phyloP scores from a whole-genome alignment of 2,113 vertebrate genomes.

The Sorex araneus region DNA sequence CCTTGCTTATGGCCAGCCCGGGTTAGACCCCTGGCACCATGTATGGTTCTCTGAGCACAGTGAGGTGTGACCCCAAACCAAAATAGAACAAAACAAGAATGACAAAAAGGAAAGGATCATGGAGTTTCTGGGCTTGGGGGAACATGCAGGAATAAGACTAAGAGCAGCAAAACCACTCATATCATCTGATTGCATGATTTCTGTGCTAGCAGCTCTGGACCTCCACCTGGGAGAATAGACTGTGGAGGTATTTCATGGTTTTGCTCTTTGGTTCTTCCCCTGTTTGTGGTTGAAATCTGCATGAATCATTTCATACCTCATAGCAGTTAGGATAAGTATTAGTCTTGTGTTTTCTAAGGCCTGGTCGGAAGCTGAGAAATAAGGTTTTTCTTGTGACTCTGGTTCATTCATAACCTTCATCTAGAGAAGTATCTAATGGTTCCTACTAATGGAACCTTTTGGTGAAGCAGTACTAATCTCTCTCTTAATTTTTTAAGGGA shows the following conservation, averaged over 20 bases:
- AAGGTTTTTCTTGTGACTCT: neutral
- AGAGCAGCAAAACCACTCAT: neutral
- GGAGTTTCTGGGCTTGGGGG: neutral
- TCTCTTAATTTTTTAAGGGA: neutral
- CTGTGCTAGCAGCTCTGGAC: neutral
- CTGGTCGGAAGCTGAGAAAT: neutral
- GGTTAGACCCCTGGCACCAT: too few species aligned
- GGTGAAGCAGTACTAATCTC: neutral
- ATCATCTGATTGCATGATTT: constrained; percentile 51
- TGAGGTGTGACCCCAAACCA: too few species aligned
- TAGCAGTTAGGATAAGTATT: too few species aligned
- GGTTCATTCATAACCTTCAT: neutral
- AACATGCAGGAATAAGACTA: neutral
- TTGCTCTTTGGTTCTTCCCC: constrained; percentile 51
- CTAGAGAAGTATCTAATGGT: neutral
- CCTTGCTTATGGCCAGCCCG: too few species aligned
- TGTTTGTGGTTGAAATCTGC: constrained; percentile 15
- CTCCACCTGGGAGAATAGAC: constrained; percentile 15
- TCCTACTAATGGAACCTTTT: neutral
- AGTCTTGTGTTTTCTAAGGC: neutral
- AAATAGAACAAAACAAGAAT: neutral
- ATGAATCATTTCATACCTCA: accelerated
- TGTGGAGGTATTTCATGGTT: neutral
- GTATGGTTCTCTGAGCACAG: too few species aligned
- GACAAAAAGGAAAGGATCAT: neutral